phyloP scores from a whole-genome alignment of 2,113 vertebrate species.

The Anas platyrhynchos region DNA sequence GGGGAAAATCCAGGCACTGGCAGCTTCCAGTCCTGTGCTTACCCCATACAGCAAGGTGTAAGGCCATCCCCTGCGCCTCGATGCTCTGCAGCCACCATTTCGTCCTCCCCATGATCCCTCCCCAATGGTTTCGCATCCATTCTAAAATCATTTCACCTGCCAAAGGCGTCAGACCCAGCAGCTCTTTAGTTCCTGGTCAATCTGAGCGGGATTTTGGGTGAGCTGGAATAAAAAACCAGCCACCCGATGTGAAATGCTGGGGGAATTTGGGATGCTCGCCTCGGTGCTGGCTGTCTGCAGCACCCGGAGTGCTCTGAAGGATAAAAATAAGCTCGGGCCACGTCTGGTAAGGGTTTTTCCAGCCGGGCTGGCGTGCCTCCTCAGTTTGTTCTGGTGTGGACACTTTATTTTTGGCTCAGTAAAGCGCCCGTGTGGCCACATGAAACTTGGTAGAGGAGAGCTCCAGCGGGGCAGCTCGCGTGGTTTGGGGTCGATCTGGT shows the following conservation, averaged over 20 bases:
- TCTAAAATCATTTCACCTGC: background rate
- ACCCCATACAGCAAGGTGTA: background rate
- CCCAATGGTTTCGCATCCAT: background rate
- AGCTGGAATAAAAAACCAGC: background rate
- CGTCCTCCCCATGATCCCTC: background rate
- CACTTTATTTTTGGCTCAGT: background rate
- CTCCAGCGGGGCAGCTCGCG: fast-evolving
- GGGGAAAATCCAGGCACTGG: too few relatives aligned
- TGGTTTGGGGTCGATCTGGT: fast-evolving
- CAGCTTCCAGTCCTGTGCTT: too few relatives aligned
- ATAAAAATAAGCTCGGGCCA: background rate
- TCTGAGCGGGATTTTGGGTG: background rate
- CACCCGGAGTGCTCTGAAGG: background rate
- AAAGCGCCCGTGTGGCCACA: background rate
- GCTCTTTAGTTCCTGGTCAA: background rate
- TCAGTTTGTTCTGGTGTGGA: background rate
- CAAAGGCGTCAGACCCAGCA: fast-evolving
- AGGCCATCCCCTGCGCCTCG: background rate
- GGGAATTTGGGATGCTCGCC: background rate
- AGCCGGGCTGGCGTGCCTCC: background rate
- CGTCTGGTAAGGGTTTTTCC: background rate
- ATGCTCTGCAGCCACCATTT: background rate
- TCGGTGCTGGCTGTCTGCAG: background rate
- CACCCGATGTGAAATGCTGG: background rate
- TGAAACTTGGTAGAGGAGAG: background rate